Percentiles rank a stretch among this genome's conserved stretches.
phyloP scores from a whole-genome alignment of 92 coral and sea anemone genomes.

The Pocillopora meandrina region DNA sequence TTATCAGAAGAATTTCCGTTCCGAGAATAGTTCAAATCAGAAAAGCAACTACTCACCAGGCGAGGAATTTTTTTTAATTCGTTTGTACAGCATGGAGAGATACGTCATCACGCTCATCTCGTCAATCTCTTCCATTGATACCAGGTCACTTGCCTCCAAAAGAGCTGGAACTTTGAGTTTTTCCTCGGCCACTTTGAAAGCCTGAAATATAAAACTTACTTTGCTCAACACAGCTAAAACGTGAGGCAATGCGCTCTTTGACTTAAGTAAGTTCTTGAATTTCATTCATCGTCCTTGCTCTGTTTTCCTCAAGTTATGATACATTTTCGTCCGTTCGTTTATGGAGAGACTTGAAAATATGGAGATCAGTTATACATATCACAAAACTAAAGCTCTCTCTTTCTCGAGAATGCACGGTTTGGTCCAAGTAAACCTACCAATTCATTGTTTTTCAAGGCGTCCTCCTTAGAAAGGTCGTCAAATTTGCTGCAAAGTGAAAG shows the following conservation, averaged over 20 bases:
- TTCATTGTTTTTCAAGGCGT: conserved; percentile 45
- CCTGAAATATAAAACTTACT: background rate
- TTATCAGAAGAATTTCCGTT: background rate
- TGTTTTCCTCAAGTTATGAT: no score
- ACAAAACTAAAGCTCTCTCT: no score
- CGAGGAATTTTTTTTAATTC: conserved; percentile 18
- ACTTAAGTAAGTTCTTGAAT: no score
- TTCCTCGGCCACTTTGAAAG: conserved; percentile 27
- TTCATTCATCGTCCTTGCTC: no score
- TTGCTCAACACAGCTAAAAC: background rate
- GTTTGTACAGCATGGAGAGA: conserved; percentile 32
- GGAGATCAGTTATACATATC: no score
- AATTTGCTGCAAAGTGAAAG: conserved; percentile 28
- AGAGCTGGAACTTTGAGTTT: conserved; percentile 21
- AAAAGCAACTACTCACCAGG: background rate
- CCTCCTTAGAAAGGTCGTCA: conserved; percentile 44
- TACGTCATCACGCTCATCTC: conserved; percentile 36
- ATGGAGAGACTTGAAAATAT: no score
- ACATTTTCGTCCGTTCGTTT: no score
- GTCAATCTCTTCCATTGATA: conserved; percentile 19
- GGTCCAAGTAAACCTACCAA: conserved; percentile 28
- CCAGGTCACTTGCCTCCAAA: conserved; percentile 29
- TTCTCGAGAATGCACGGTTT: background rate
- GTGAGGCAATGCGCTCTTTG: no score
- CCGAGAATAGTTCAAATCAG: background rate